Evolutionary conservation across 2,888 invertebrate genomes (phyloP).

Genomic region (Amphipoea lucens): DNA sequence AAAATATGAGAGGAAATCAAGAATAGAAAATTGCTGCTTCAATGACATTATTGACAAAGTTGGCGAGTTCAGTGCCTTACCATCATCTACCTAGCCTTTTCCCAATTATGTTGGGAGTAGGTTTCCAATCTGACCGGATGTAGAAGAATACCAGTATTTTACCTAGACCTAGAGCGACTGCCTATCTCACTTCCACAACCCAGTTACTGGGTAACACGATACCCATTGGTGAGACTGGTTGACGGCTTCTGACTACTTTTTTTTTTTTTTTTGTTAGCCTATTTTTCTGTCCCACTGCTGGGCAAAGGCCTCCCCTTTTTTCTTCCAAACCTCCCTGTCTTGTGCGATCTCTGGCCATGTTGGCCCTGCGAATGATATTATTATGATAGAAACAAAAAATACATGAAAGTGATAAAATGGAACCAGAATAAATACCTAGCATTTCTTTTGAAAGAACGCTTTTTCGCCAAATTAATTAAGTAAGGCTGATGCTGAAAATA

Average conservation of each 20-base stretch:
- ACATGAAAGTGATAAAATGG: not conserved
- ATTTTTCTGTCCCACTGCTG: no score
- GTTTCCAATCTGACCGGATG: not conserved
- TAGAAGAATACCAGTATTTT: not conserved
- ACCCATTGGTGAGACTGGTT: not conserved
- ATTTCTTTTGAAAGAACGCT: not conserved
- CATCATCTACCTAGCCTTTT: not conserved
- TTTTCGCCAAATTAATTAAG: not conserved
- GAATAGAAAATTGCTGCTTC: not conserved
- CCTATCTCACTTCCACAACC: not conserved
- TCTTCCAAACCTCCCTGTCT: no score
- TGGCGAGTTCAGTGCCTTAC: not conserved
- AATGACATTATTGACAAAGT: not conserved
- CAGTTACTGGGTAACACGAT: not conserved
- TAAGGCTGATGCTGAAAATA: not conserved
- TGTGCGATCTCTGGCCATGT: no score
- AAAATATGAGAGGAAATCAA: not conserved
- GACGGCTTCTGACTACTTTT: not conserved
- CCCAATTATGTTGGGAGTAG: not conserved
- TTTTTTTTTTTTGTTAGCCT: no score
- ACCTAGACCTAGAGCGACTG: not conserved
- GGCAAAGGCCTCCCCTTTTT: no score
- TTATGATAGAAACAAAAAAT: not conserved
- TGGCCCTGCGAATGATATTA: no score
- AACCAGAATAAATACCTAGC: no score